Percentiles rank a stretch among this genome's conserved stretches.
These are phyloP conservation scores for Ormyrus rosae DNA, from an alignment of 2,888 invertebrate species.

Conservation along the genomic window DNA sequence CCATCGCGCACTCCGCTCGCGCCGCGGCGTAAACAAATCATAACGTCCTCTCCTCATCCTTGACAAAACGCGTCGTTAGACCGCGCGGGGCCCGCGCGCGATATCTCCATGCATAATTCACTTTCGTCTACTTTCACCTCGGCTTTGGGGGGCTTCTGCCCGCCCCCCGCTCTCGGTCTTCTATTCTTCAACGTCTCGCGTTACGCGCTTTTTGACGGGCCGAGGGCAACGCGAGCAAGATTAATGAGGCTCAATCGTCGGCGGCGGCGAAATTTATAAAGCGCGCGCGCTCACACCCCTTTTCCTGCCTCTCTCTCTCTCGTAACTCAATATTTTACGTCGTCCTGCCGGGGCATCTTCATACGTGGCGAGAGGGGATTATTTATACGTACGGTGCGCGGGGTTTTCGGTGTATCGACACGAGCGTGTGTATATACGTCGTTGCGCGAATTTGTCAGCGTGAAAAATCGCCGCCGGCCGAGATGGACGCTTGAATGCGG, in stretches of 20 bases:
- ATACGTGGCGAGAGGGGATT: not conserved
- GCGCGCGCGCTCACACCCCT: not conserved
- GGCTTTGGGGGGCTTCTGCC: not conserved
- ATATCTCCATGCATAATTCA: constrained; percentile 26
- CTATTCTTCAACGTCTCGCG: constrained; percentile 41
- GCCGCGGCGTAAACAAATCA: too few species aligned
- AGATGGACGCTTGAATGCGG: too few species aligned
- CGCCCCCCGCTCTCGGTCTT: not conserved
- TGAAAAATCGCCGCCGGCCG: too few species aligned
- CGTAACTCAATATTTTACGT: constrained; percentile 43
- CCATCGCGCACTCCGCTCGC: too few species aligned
- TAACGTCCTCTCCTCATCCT: not conserved
- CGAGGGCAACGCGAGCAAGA: constrained; percentile 23
- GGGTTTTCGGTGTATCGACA: too few species aligned
- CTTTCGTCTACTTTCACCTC: constrained; percentile 21
- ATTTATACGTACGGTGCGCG: not conserved
- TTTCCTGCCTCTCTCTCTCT: not conserved
- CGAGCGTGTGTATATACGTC: too few species aligned
- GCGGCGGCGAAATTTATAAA: constrained; percentile 35
- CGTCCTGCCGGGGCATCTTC: constrained; percentile 4
- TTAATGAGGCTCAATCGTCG: constrained; percentile 48
- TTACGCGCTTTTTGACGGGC: constrained; percentile 1
- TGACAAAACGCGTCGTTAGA: constrained; percentile 4
- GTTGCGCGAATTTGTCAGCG: too few species aligned
- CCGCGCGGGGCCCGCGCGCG: not conserved